Evolutionary conservation across 2,888 invertebrate genomes (phyloP), one percentile per base, ranked within the genome.

Genomic region (Cylloceria caligata): DNA sequence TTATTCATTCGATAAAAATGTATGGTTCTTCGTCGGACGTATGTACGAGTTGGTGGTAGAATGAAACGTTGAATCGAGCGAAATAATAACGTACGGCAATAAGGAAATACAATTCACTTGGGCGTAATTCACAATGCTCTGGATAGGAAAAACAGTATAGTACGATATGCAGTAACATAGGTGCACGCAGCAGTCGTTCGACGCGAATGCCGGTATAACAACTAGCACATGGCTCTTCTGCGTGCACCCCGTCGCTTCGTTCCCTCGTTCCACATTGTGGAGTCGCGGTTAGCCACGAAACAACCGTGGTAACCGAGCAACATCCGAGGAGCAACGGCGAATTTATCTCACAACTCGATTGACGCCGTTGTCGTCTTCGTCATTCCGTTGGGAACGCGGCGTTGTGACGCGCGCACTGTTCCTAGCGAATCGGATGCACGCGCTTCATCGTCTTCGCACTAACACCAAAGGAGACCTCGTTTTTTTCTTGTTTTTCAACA

Each of bases 221-320:
- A 34, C 68, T 36, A 67, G 49, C 24, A n/a, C n/a, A 21, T 30
- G 24, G 34, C 71, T 71, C 52, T n/a, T n/a, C n/a, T 71, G 30
- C 27, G 19, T 55, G 52, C 34, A 64, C 67, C 71, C 80, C 76
- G 77, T 77, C 62, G 76, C 27, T 67, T 72, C 52, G 77, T 81
- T 77, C 42, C 64, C 68, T 74, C 77, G 77, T 81, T 81, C 73
- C 77, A 68, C 68, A 81, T 77, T 62, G 62, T 68, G 76, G 72
- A 77, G 62, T 81, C 73, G 47, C 55, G 81, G 81, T 81, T 81
- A 81, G 77, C 81, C 81, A 64, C 77, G 68, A 74, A 77, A 81
- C 81, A 81, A 73, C 81, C 77, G 81, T 77, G 81, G 73, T 73
- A 81, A 81, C 73, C 73, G 68, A 73, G 83, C 74, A 85, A 86